A percentile compares a stretch with the other conserved stretches of the same genome.
Conservation (phyloP, 2,113 vertebrate species). For the Anoplopoma fimbria region DNA sequence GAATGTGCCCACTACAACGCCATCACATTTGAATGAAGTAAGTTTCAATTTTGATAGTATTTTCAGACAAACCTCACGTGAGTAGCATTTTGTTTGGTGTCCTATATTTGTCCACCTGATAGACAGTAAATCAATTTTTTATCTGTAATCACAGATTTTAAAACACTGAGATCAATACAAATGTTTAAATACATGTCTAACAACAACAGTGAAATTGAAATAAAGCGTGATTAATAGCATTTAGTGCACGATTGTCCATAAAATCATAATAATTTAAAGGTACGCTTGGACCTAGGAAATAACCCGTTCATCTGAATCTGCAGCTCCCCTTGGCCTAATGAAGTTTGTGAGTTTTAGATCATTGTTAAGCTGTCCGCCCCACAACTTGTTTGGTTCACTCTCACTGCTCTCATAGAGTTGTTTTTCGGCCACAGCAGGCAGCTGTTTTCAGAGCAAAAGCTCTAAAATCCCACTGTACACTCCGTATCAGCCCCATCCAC, state of each 20-base stretch:
- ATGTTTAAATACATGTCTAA: neutral
- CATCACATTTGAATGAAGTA: conserved; percentile 41
- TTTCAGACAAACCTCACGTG: neutral
- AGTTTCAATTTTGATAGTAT: conserved; percentile 40
- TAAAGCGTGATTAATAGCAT: neutral
- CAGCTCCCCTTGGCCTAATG: too few relatives aligned
- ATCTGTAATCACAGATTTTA: too few relatives aligned
- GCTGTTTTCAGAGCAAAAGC: neutral
- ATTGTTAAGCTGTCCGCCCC: too few relatives aligned
- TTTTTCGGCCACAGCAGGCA: neutral
- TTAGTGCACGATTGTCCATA: neutral
- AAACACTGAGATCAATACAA: neutral
- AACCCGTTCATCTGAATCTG: neutral
- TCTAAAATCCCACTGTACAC: neutral
- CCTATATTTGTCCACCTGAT: neutral
- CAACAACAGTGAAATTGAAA: neutral
- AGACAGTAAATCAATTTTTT: too few relatives aligned
- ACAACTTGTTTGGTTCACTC: too few relatives aligned
- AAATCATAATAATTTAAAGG: neutral
- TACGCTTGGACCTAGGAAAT: neutral
- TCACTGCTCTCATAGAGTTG: too few relatives aligned
- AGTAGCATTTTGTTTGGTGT: neutral
- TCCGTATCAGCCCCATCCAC: neutral
- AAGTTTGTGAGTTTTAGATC: too few relatives aligned
- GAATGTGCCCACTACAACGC: neutral